These are phyloP conservation scores for Sclerodermus sp. DNA, from an alignment of 2,888 invertebrate genomes.

Conservation along the genomic window DNA sequence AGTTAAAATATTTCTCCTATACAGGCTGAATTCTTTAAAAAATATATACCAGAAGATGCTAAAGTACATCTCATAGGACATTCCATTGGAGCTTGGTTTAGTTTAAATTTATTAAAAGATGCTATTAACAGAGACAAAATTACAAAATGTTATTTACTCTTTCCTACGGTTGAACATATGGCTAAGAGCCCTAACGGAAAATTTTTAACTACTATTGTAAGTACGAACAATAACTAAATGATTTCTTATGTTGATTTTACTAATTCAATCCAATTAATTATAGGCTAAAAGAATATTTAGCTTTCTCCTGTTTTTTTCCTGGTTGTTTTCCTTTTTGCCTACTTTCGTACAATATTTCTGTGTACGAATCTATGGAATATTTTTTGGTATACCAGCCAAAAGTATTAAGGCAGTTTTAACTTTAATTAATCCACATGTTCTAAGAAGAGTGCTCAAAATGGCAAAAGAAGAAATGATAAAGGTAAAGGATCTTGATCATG, in stretches of 20 bases:
- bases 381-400: constrained; percentile 60
- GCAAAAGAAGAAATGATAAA: constrained; percentile 80
- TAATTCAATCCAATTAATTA: constrained; percentile 3
- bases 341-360: constrained; percentile 49
- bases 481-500: constrained; percentile 69
- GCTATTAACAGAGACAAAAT: constrained; percentile 62
- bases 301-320: constrained; percentile 51
- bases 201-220: constrained; percentile 66
- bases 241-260: constrained; percentile 6
- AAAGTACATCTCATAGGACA: constrained; percentile 84
- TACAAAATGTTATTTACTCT: constrained; percentile 73
- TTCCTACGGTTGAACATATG: constrained; percentile 87
- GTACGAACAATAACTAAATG: constrained; percentile 28
- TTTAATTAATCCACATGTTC: constrained; percentile 64
- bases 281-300: constrained; percentile 6
- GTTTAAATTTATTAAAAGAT: constrained; percentile 71
- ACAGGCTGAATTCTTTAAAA: constrained; percentile 69
- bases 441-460: constrained; percentile 69
- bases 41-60: constrained; percentile 71
- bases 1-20: constrained; percentile 26
- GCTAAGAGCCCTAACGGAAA: constrained; percentile 74
- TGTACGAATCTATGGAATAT: constrained; percentile 62
- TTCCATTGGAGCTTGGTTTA: constrained; percentile 88
- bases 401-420: constrained; percentile 61
- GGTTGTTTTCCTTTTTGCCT: constrained; percentile 64